Evolutionary conservation across 1,140 invertebrate species (phyloP), one percentile per base, ranked within the genome.

Genomic region (Homalodisca vitripennis): DNA sequence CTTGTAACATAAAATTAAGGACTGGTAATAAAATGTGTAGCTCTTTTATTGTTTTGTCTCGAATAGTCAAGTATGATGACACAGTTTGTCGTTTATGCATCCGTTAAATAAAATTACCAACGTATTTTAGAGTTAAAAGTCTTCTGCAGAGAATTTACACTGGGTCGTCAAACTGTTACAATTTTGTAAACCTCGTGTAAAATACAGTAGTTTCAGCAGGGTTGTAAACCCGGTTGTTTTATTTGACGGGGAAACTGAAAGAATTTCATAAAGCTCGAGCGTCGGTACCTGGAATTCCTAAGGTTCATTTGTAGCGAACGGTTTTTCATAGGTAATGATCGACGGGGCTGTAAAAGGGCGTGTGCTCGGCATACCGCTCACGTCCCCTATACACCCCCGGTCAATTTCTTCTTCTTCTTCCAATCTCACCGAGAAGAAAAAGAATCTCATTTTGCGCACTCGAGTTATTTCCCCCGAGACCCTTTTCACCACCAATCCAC

Each of bases 401-500:
- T 60, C 55, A 24, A 60, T 60, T 60, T 27, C 48, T 24, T 53
- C n/a, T n/a, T n/a, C n/a, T 41, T 22, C 22, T 60, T 24, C 24
- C 55, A 60, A 60, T 60, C 55, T 27, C 22, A 60, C 55, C 55
- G 3, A 41, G 34, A 26, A 60, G 26, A 24, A 60, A 29, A 60
- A 6, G 10, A n/a, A 6, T 60, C 55, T 60, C 24, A 60, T 60
- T 60, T 60, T 30, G 22, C n/a, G 6, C 55, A 60, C 55, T 60
- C 55, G 22, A 13, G 55, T 60, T 60, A 60, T 60, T 60, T 60
- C 55, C 55, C 55, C 22, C 2, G 55, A 60, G 55, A n/a, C 24
- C n/a, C 27, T 30, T 60, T 60, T 60, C 55, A 24, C 55, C 55
- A 60, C 55, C 55, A 60, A 60, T 60, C 55, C 55, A 60, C 55